Evolutionary conservation across 1,140 invertebrate genomes (phyloP).

Genomic region (Acromyrmex heyeri): DNA sequence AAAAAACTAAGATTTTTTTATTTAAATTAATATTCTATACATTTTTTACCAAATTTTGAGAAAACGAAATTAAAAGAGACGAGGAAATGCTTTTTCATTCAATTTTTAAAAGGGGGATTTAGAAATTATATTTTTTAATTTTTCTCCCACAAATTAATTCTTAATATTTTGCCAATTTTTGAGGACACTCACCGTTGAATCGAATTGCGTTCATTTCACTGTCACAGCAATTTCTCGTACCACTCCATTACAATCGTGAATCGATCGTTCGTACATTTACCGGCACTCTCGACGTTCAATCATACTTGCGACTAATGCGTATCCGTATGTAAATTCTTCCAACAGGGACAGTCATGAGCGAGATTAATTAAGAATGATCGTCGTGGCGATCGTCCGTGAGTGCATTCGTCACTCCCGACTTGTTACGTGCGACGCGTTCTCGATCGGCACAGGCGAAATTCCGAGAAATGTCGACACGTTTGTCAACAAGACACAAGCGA

Average conservation of each 20-base stretch:
- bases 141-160: not conserved
- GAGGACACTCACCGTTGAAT: not conserved
- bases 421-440: slow-evolving; percentile 23
- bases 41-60: not conserved
- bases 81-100: not conserved
- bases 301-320: not conserved
- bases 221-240: not conserved
- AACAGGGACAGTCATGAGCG: not conserved
- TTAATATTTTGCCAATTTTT: not conserved
- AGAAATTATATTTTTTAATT: not conserved
- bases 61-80: not conserved
- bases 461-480: not conserved
- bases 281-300: not conserved
- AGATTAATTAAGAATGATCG: not conserved
- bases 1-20: not conserved
- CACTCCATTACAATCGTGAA: not conserved
- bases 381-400: not conserved
- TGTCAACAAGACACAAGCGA: not conserved
- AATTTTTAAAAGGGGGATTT: not conserved
- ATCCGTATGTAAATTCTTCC: too few relatives aligned
- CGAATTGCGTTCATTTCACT: not conserved
- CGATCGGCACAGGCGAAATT: not conserved
- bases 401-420: not conserved
- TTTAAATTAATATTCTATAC: not conserved
- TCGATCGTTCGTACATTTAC: not conserved